Conservation (phyloP, 2,888 invertebrate genomes). For the Andrena hattorfiana region DNA sequence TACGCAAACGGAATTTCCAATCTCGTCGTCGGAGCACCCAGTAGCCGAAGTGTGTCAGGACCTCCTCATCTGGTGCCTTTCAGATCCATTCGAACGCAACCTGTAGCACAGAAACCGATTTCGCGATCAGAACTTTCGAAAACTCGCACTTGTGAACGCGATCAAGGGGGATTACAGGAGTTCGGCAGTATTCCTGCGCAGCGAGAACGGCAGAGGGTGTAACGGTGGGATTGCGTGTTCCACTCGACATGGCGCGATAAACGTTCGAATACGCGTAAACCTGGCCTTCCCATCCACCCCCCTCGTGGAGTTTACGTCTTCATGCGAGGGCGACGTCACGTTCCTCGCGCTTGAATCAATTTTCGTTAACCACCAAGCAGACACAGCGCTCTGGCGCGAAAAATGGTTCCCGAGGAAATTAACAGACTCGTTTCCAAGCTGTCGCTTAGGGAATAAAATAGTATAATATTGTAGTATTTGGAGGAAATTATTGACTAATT, state of each 20-base stretch:
- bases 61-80: constrained; percentile 30
- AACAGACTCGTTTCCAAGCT: not conserved
- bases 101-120: constrained; percentile 66
- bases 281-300: constrained; percentile 56
- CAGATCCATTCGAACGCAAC: constrained; percentile 55
- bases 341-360: constrained; percentile 52
- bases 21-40: constrained; percentile 27
- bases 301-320: constrained; percentile 50
- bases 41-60: constrained; percentile 39
- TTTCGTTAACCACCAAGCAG: constrained; percentile 40
- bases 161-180: constrained; percentile 66
- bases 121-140: constrained; percentile 68
- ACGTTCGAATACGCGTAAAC: constrained; percentile 78
- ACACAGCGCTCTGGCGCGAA: constrained; percentile 29
- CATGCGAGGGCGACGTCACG: constrained; percentile 35
- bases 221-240: constrained; percentile 75
- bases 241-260: constrained; percentile 72
- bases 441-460: not conserved
- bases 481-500: not conserved
- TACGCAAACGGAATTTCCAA: constrained; percentile 20
- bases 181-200: constrained; percentile 68
- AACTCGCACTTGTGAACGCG: constrained; percentile 68
- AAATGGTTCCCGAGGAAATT: constrained; percentile 14
- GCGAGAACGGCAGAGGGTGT: constrained; percentile 67
- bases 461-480: not conserved